phyloP scores from a whole-genome alignment of 2,888 invertebrate species.

The Lithophane leautieri region DNA sequence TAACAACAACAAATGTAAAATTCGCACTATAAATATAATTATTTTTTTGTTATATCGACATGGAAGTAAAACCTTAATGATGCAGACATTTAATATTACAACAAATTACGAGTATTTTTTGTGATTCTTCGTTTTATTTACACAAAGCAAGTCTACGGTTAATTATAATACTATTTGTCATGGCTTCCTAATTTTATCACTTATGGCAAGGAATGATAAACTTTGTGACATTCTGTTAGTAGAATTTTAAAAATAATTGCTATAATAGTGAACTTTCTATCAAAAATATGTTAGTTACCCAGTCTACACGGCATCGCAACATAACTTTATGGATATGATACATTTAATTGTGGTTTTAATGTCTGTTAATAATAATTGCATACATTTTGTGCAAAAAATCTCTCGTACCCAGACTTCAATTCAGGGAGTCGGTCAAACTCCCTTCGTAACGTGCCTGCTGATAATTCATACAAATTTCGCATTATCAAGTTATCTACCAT shows the following conservation, averaged over 20 bases:
- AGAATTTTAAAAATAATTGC: slow-evolving; percentile 23
- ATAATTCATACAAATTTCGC: slow-evolving; percentile 9
- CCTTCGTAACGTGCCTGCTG: slow-evolving; percentile 2
- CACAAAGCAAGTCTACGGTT: slow-evolving; percentile 45
- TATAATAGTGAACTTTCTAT: slow-evolving; percentile 42
- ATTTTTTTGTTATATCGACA: slow-evolving; percentile 19
- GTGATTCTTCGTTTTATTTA: slow-evolving; percentile 34
- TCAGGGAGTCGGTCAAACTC: not conserved
- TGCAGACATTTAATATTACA: slow-evolving; percentile 10
- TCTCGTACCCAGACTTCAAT: not conserved
- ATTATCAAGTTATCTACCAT: not conserved
- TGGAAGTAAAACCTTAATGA: slow-evolving; percentile 32
- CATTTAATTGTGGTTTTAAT: slow-evolving; percentile 3
- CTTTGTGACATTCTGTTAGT: slow-evolving; percentile 41
- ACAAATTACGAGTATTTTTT: slow-evolving; percentile 30
- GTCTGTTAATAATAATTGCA: slow-evolving; percentile 3
- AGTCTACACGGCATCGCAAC: slow-evolving; percentile 31
- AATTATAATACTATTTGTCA: slow-evolving; percentile 53
- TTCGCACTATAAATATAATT: slow-evolving; percentile 53
- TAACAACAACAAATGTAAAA: slow-evolving; percentile 64
- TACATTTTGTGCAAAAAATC: not conserved
- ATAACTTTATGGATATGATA: slow-evolving; percentile 35
- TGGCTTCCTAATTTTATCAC: slow-evolving; percentile 58
- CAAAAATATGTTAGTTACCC: slow-evolving; percentile 52
- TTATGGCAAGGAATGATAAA: slow-evolving; percentile 71